Base-by-base conservation (phyloP, 2,888 invertebrate species). In the Tinea semifulvella region DNA sequence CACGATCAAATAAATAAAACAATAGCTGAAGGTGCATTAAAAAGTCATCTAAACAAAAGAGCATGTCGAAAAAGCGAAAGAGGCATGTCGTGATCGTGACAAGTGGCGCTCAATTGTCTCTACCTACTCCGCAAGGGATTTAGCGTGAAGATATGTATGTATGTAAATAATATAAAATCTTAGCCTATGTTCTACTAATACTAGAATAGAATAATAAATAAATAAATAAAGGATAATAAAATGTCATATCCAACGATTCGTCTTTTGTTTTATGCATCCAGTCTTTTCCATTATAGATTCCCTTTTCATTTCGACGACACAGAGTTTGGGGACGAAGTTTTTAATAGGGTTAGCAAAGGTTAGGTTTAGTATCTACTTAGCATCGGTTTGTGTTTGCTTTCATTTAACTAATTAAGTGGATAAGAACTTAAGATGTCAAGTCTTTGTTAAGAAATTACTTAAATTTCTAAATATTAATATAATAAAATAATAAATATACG, bases 211-310 rank as follows among this genome's bases (percentile, higher is more conserved):
- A n/a, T n/a, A n/a, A 19, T 6, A 20, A 40, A 40, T 20, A 40
- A 20, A 19, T 40, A 40, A 22, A 22, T 7, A 22, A 22, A 22
- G 6, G 16, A 22, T 8, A 7, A 8, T 14, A 31, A 31, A 31
- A 3, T 31, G 31, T 31, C 31, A 13, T 31, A 31, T 31, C 31
- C 31, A 31, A 14, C 6, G 6, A 22, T 7, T 31, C 3, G 11
- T 31, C 14, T 13, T 3, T 31, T 31, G 31, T 31, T 31, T 31
- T 31, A 31, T 31, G 11, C 14, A 31, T 13, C 19, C 40, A 20
- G 52, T 53, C 54, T 52, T 51, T 53, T 58, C 55, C 60, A 67
- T 70, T 67, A 68, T 60, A 64, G 64, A 68, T 68, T 67, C 67
- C 65, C 65, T 66, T 71, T 68, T 65, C 61, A 65, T 67, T 43